Evolutionary conservation across 2,888 invertebrate species (phyloP), one percentile per base, ranked within the genome.

Genomic region (Sipha maydis): DNA sequence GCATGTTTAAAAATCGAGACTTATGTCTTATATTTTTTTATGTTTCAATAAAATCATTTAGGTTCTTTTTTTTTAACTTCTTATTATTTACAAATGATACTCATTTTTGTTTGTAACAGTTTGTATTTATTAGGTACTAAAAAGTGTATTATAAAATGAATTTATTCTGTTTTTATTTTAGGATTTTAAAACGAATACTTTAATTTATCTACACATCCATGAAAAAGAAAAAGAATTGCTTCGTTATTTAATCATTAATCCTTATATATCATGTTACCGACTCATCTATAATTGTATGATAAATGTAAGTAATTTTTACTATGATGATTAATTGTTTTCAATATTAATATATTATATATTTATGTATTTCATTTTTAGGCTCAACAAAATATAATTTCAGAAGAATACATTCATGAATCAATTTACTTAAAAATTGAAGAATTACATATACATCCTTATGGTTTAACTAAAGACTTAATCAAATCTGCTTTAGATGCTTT

Each of bases 171-270:
- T 19, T 73, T 54, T 78, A 69, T 28, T 80, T 21, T 75, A 88
- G 88, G 88, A 88, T 82, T 88, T 82, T 75, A 80, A 82, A 82
- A 48, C 2, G 19, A 88, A 41, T 34, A 0, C 75, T n/a, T 73
- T 61, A 41, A 28, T 75, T 7, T 82, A 82, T 67, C 31, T 41
- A 5, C 80, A 80, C n/a, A 41, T 67, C 25, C 41, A 28, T 11
- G 80, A 88, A 75, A 75, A 75, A 75, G 88, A 88, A 75, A 88
- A 82, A 67, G 56, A 75, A 41, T 21, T 88, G 19, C 75, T 88
- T 38, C 79, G 88, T 19, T 88, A 19, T 41, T 48, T 80, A 61
- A 38, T 25, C 31, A 73, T 80, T 9, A 56, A 73, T 82, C 88
- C 88, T 25, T 88, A 25, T 41, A 2, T 88, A 25, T 19, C 11